Base-by-base conservation (phyloP, 92 coral and sea anemone species). In the Heliopora coerulea region DNA sequence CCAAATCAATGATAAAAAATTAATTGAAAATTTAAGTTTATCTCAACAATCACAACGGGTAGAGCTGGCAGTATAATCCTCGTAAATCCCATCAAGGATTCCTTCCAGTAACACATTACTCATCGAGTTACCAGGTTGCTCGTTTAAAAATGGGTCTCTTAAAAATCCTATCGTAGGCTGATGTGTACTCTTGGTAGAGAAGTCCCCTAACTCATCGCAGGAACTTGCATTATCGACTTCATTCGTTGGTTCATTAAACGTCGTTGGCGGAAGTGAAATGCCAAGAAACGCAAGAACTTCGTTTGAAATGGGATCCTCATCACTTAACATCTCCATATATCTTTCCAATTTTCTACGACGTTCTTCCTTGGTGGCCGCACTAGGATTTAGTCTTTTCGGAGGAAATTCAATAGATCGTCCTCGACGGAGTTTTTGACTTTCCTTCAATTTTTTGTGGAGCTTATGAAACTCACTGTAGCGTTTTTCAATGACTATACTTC, bases 241-340 rank as follows among this genome's bases (percentile, higher is more conserved):
- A 27, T 49, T 30, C 30, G 40, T 29, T 30, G 75, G 73, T 23
- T 66, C 31, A 15, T 23, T 46, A 25, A 66, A 46, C 29, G 35
- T 49, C 33, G 62, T n/a, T 14, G 19, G 58, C 7, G 96, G 93
- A 23, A 85, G 68, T 2, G 65, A 59, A 24, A 83, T 90, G n/a
- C 88, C 91, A 78, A 93, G 78, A 78, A 93, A 93, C 17, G 72
- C 86, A 26, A 67, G 84, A 58, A 89, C 88, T 61, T 86, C 91
- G n/a, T 56, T 52, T 14, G 73, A 57, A 29, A 66, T 80, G 10
- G 74, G 79, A 30, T 78, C 49, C 28, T 54, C 58, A 28, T 83
- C 86, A 35, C 86, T 40, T 30, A 93, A 63, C 8, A 78, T 68
- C 79, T 83, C 91, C 46, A 93, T 68, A 61, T 85, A 93, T 37